Evolutionary conservation across 2,797 vertebrate genomes (phyloP).

Genomic region (Esox masquinongy): DNA sequence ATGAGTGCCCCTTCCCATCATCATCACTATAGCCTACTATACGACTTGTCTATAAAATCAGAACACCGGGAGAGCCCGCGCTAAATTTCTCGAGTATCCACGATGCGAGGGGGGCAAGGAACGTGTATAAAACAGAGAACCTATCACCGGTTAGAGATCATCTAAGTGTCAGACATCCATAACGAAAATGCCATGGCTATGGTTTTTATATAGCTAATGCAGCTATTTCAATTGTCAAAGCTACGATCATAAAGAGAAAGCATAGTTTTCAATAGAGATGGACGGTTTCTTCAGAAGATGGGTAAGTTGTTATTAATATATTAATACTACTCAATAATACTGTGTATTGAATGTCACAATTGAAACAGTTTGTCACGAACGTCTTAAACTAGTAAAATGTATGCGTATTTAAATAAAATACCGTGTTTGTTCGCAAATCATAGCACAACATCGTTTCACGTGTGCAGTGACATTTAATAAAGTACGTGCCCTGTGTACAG

Average conservation of each 20-base stretch:
- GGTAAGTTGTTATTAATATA: constrained; percentile 50
- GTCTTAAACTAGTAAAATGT: constrained; percentile 11
- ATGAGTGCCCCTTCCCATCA: constrained; percentile 76
- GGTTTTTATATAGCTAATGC: background rate
- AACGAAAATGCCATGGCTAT: background rate
- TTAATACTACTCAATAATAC: background rate
- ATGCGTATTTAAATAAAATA: constrained; percentile 18
- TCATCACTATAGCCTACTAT: constrained; percentile 76
- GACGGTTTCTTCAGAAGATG: constrained; percentile 9
- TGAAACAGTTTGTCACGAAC: constrained; percentile 9
- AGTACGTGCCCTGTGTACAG: constrained; percentile 52
- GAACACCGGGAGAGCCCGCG: constrained; percentile 74
- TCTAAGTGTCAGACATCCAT: background rate
- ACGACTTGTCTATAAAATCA: constrained; percentile 79
- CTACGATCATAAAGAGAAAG: constrained; percentile 1
- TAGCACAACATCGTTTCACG: constrained; percentile 83
- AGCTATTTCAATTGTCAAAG: background rate
- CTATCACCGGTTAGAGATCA: background rate
- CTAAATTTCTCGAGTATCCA: constrained; percentile 68
- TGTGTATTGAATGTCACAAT: background rate
- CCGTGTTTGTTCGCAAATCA: no score
- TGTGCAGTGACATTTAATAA: constrained; percentile 72
- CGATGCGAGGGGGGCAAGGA: constrained; percentile 37
- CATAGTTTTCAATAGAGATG: constrained; percentile 9
- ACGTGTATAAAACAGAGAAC: constrained; percentile 41